A percentile compares a stretch with the other conserved stretches of the same genome.
phyloP scores from a whole-genome alignment of 2,888 invertebrate genomes.

The Eupithecia dodoneata region DNA sequence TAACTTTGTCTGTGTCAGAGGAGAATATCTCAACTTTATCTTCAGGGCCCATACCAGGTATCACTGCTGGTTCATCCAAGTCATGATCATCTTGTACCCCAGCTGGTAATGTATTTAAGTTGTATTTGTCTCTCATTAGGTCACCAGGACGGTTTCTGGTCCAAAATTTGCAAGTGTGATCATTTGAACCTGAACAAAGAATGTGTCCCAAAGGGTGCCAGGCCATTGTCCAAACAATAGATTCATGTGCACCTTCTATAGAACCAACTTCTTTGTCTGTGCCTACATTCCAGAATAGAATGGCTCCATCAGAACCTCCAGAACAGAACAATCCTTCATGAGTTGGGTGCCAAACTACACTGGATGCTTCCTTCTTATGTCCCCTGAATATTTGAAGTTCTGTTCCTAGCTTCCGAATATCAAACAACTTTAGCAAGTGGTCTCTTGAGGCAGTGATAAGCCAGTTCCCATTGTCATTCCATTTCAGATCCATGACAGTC shows the following conservation, averaged over 20 bases:
- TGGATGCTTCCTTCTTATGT: slow-evolving; percentile 99
- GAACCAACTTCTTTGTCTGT: slow-evolving; percentile 99
- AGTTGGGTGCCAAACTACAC: slow-evolving; percentile 98
- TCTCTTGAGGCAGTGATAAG: slow-evolving; percentile 98
- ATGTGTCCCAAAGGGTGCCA: slow-evolving; percentile 99
- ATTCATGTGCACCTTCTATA: slow-evolving; percentile 99
- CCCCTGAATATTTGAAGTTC: slow-evolving; percentile 99
- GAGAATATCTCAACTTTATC: slow-evolving; percentile 92
- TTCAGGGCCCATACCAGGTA: slow-evolving; percentile 99
- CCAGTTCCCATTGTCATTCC: slow-evolving; percentile 99
- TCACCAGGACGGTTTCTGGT: slow-evolving; percentile 99
- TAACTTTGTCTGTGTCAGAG: slow-evolving; percentile 85
- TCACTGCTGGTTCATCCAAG: slow-evolving; percentile 90
- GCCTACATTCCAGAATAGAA: slow-evolving; percentile 99
- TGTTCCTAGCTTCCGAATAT: slow-evolving; percentile 96
- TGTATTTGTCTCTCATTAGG: slow-evolving; percentile 98
- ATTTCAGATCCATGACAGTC: slow-evolving; percentile 99
- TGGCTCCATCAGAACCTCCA: slow-evolving; percentile 99
- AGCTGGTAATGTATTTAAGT: slow-evolving; percentile 95
- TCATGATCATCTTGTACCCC: slow-evolving; percentile 85
- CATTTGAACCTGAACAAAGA: slow-evolving; percentile 99
- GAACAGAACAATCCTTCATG: slow-evolving; percentile 99
- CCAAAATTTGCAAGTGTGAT: slow-evolving; percentile 99
- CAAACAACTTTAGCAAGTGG: slow-evolving; percentile 98
- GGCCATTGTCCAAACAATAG: slow-evolving; percentile 99